phyloP scores from a whole-genome alignment of 2,113 vertebrate species.

The Pangasianodon gigas region DNA sequence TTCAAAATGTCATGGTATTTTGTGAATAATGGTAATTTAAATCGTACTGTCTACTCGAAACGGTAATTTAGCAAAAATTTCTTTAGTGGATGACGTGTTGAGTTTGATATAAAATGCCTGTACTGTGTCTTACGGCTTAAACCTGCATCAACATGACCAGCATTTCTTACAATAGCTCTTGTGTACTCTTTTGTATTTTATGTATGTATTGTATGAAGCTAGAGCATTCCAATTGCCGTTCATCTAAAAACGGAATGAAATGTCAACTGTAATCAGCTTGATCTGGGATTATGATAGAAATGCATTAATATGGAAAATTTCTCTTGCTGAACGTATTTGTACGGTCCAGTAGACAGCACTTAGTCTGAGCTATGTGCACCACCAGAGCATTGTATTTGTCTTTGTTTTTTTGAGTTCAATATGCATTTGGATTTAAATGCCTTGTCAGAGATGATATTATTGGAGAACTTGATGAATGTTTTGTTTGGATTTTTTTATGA shows the following conservation, averaged over 20 bases:
- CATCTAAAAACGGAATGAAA: conserved; percentile 59
- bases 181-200: conserved; percentile 38
- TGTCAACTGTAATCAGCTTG: conserved; percentile 64
- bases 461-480: conserved; percentile 62
- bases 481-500: conserved; percentile 62
- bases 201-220: conserved; percentile 41
- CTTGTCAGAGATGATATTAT: conserved; percentile 71
- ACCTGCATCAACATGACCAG: not conserved
- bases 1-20: not conserved
- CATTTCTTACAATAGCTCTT: not conserved
- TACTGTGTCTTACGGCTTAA: not conserved
- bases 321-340: conserved; percentile 49
- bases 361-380: conserved; percentile 40
- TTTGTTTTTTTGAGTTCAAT: conserved; percentile 47
- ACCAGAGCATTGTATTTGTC: conserved; percentile 43
- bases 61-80: not conserved
- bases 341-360: conserved; percentile 19
- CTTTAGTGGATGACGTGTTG: not conserved
- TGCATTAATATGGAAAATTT: conserved; percentile 56
- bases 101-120: not conserved
- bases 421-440: conserved; percentile 69
- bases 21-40: not conserved
- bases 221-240: conserved; percentile 44
- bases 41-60: too few species aligned
- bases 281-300: conserved; percentile 55